These are phyloP conservation scores for Rotaria socialis DNA, from an alignment of 2,888 invertebrate genomes.

Conservation along the genomic window DNA sequence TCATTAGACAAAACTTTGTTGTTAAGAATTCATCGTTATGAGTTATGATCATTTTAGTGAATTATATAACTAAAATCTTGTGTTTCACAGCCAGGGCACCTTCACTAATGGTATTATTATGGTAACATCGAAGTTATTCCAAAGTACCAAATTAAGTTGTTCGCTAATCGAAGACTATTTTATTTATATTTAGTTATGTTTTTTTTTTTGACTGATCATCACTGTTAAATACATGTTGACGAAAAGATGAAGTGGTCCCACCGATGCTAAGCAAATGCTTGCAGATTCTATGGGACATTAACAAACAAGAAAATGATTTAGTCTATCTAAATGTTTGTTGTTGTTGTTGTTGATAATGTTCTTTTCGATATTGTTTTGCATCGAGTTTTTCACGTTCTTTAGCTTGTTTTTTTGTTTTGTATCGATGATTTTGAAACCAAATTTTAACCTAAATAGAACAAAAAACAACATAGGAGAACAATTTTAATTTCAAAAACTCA, in stretches of 20 bases:
- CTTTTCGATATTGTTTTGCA: background rate
- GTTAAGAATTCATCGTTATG: too few relatives aligned
- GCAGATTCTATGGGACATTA: background rate
- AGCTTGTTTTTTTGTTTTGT: slow-evolving; percentile 45
- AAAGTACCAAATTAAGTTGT: too few relatives aligned
- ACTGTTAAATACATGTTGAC: background rate
- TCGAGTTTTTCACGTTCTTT: slow-evolving; percentile 40
- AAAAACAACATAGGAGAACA: background rate
- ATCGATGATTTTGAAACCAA: slow-evolving; percentile 47
- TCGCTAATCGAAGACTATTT: too few relatives aligned
- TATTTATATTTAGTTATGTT: too few relatives aligned
- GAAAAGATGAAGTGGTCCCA: background rate
- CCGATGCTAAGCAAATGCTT: background rate
- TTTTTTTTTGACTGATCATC: background rate
- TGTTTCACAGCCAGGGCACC: too few relatives aligned
- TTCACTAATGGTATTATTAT: too few relatives aligned
- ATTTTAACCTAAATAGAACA: slow-evolving; percentile 38
- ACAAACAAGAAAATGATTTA: background rate
- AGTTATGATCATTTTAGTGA: too few relatives aligned
- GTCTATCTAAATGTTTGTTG: background rate
- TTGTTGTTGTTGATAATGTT: background rate
- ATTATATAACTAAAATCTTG: too few relatives aligned
- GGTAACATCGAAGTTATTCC: too few relatives aligned
- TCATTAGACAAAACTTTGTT: too few relatives aligned
- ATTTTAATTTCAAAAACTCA: background rate